Base-by-base conservation (phyloP, 2,797 vertebrate species). In the Eidolon dupreanum region DNA sequence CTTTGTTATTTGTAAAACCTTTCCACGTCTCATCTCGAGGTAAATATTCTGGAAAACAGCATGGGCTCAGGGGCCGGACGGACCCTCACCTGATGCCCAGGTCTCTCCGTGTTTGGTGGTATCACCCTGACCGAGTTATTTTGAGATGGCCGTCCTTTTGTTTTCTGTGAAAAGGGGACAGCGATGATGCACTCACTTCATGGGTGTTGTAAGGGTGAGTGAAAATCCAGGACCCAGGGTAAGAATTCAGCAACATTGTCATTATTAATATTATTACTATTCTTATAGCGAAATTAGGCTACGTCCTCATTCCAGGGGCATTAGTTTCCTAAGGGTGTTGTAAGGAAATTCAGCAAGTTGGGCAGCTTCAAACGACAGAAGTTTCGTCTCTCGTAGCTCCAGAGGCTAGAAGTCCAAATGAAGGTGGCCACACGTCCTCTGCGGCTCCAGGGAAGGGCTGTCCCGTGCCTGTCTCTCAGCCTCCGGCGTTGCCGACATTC, bases 381-480 rank as follows among this genome's bases (percentile, higher is more conserved):
- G n/a, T 8, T 8, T 16, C 11, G 31, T 20, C 31, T 68, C 63
- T 22, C 5, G 0, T 0, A 0, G 13, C 28, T 43, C 6, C n/a
- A 22, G 36, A 38, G 53, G 17, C 57, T 1, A 1, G 26, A n/a
- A 70, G 22, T 22, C 49, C 15, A 5, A 1, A 15, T 16, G 49
- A 5, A 49, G 49, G 49, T 1, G 49, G 49, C 59, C 28, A 6
- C 11, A 5, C 59, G 12, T 31, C 61, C 74, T 16, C 49, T 16
- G 15, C 16, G 9, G 1, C 6, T 33, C 46, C 1, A 10, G 49
- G 20, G 6, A 43, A 3, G 43, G 3, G 28, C 13, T 2, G 9
- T 8, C 7, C 20, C 26, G 3, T 0, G 26, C 49, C 46, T 8
- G 5, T 3, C 24, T 63, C 59, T 4, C 10, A 43, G 31, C 13